Conservation (phyloP, 2,888 invertebrate species). For the Pogonocherus hispidulus region DNA sequence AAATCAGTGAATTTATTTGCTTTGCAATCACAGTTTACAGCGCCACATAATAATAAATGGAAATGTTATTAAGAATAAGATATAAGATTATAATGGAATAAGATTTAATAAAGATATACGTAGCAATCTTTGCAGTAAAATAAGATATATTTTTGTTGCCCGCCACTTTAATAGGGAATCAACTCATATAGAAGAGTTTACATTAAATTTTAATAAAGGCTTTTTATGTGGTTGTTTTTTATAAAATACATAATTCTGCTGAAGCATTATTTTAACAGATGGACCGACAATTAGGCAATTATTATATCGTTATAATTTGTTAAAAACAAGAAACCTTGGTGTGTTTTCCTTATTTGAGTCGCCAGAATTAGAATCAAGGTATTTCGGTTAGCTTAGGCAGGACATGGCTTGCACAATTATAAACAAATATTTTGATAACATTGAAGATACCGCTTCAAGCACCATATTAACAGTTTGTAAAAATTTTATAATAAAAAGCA, state of each 20-base stretch:
- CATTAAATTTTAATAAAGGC: no score
- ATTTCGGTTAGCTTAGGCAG: not conserved
- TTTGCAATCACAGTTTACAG: slow-evolving; percentile 1
- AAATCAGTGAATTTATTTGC: slow-evolving; percentile 13
- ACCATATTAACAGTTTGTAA: not conserved
- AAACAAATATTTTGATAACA: slow-evolving; percentile 24
- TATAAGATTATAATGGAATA: no score
- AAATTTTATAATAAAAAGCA: slow-evolving; percentile 19
- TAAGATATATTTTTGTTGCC: no score
- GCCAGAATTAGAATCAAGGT: not conserved
- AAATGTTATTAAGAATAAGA: not conserved
- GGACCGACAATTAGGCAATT: not conserved
- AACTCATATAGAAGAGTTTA: no score
- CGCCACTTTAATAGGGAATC: no score
- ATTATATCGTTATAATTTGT: not conserved
- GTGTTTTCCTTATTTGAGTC: not conserved
- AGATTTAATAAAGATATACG: not conserved
- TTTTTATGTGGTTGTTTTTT: no score
- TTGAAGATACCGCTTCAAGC: slow-evolving; percentile 16
- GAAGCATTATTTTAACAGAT: no score
- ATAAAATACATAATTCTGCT: no score
- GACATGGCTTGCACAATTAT: not conserved
- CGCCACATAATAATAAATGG: not conserved
- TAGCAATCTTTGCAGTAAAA: no score
- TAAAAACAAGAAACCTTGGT: slow-evolving; percentile 4